Percentiles rank a stretch among this genome's conserved stretches.
Conservation (phyloP, 1,140 invertebrate genomes). For the Diorhabda carinulata region DNA sequence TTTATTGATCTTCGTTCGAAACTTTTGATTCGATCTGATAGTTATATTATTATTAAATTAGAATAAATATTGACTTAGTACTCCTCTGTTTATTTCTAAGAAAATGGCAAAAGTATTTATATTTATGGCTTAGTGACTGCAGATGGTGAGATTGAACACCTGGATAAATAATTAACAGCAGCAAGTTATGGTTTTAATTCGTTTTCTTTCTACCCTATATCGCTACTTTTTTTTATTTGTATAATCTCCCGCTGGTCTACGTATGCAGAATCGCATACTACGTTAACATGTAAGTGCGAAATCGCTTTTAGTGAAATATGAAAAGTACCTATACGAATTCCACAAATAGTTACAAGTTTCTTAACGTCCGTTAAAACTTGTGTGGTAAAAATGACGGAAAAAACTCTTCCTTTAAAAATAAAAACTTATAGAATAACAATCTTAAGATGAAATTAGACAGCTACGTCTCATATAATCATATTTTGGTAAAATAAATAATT, state of each 20-base stretch:
- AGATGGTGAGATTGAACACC: constrained; percentile 17
- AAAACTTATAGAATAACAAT: too few relatives aligned
- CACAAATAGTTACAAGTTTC: background rate
- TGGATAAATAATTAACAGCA: constrained; percentile 18
- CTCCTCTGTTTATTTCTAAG: constrained; percentile 6
- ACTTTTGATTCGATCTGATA: too few relatives aligned
- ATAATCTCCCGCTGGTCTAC: constrained; percentile 10
- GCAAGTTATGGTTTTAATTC: constrained; percentile 18
- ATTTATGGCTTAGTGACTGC: constrained; percentile 13
- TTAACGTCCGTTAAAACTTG: background rate
- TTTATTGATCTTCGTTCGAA: too few relatives aligned
- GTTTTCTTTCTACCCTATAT: constrained; percentile 10
- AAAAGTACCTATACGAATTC: background rate
- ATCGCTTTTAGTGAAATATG: background rate
- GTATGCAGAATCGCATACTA: constrained; percentile 3
- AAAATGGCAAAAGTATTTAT: constrained; percentile 6
- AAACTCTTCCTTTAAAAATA: too few relatives aligned
- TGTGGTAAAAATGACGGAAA: background rate
- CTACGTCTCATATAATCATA: too few relatives aligned
- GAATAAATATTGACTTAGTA: background rate
- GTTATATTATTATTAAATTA: too few relatives aligned
- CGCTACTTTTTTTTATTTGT: background rate
- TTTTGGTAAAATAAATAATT: too few relatives aligned
- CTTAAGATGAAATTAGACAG: too few relatives aligned
- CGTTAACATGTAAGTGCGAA: background rate